Evolutionary conservation across 2,113 vertebrate genomes (phyloP).

Genomic region (Antechinus stuartii): DNA sequence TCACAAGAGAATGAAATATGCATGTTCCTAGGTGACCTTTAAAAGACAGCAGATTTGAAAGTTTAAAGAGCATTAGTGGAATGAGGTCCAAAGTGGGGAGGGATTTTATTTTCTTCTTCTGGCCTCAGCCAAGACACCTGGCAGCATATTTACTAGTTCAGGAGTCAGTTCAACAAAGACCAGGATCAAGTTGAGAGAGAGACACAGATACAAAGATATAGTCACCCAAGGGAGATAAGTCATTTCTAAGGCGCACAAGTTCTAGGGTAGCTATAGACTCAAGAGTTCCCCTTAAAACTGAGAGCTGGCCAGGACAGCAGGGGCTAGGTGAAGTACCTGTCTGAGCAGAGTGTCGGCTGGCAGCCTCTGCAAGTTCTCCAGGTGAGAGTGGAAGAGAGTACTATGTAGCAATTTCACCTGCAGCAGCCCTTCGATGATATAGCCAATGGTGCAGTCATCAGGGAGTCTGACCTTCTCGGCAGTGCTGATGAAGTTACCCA

Average conservation of each 20-base stretch:
- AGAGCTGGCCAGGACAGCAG: rapidly evolving
- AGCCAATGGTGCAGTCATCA: slow-evolving; percentile 96
- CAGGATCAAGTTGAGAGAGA: background rate
- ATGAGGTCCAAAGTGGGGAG: no score
- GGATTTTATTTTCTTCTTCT: background rate
- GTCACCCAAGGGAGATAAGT: background rate
- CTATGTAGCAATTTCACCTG: slow-evolving; percentile 92
- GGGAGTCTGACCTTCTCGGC: slow-evolving; percentile 96
- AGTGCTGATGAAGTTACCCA: slow-evolving; percentile 97
- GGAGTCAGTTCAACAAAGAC: background rate
- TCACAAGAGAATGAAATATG: background rate
- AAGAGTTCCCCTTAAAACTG: background rate
- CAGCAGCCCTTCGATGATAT: slow-evolving; percentile 96
- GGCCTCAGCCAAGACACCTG: background rate
- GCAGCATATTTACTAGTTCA: background rate
- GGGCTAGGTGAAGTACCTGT: slow-evolving; percentile 85
- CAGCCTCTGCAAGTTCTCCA: slow-evolving; percentile 94
- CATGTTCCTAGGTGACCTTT: background rate
- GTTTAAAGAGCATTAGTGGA: background rate
- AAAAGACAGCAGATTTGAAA: background rate
- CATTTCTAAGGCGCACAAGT: background rate
- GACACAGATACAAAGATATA: background rate
- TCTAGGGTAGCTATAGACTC: background rate
- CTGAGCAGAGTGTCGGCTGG: slow-evolving; percentile 84
- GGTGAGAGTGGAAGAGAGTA: slow-evolving; percentile 94